These are phyloP conservation scores for Balearica regulorum DNA, from an alignment of 2,797 vertebrate genomes.

Conservation along the genomic window DNA sequence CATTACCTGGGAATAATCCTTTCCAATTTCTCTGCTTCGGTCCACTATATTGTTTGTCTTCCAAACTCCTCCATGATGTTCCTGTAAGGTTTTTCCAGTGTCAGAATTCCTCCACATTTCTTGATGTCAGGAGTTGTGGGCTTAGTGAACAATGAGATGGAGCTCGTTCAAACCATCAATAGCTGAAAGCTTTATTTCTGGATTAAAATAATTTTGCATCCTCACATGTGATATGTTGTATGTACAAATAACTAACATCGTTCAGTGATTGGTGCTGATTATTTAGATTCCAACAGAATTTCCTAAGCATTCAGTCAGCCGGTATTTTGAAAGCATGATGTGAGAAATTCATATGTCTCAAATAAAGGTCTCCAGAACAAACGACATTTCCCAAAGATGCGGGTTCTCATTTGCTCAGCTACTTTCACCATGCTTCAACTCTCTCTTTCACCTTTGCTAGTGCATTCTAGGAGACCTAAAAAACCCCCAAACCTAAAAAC, in stretches of 20 bases:
- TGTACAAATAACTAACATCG: neutral
- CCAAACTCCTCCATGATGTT: neutral
- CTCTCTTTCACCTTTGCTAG: neutral
- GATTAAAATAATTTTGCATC: neutral
- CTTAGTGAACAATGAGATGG: neutral
- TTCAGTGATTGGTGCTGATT: neutral
- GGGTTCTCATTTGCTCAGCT: neutral
- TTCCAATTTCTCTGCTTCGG: neutral
- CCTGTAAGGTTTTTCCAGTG: accelerated
- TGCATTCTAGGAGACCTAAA: neutral
- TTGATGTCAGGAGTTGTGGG: neutral
- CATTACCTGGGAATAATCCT: neutral
- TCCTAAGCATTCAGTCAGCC: neutral
- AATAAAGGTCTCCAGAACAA: neutral
- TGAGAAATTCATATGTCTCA: neutral
- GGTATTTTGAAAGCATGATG: neutral
- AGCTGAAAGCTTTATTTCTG: neutral
- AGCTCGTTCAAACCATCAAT: neutral
- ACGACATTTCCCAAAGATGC: neutral
- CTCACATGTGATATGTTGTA: neutral
- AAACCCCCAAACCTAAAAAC: neutral
- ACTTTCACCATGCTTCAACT: neutral
- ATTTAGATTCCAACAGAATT: neutral
- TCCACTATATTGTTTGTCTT: neutral
- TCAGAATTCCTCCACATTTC: neutral